phyloP scores from a whole-genome alignment of 37 sponge, comb jelly and placozoan genomes.

The Halisarca cf. caerulea region DNA sequence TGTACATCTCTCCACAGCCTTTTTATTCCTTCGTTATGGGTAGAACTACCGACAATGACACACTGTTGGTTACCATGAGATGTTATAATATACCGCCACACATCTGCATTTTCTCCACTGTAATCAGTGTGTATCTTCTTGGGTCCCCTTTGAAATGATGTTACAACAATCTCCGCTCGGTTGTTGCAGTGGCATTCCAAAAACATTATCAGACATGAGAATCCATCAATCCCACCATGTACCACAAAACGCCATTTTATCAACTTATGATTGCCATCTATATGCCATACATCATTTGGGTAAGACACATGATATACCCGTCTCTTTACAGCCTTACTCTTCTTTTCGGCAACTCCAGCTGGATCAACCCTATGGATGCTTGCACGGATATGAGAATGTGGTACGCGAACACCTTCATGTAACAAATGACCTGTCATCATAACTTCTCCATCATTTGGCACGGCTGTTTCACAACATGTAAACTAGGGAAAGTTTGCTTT shows the following conservation, averaged over 20 bases:
- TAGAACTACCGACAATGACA: conserved; percentile 26
- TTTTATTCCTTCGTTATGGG: conserved; percentile 18
- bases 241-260: conserved; percentile 11
- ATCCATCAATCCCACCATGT: conserved; percentile 26
- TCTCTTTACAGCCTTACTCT: background rate
- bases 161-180: background rate
- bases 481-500: too few relatives aligned
- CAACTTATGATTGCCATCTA: conserved; percentile 28
- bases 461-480: too few relatives aligned
- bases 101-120: conserved; percentile 4
- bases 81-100: conserved; percentile 13
- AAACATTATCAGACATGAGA: conserved; percentile 1
- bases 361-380: conserved; percentile 19
- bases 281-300: conserved; percentile 13
- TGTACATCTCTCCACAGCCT: conserved; percentile 26
- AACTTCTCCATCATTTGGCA: conserved; percentile 47
- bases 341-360: background rate
- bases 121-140: background rate
- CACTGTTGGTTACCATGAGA: background rate
- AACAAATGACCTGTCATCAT: conserved; percentile 13
- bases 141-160: background rate
- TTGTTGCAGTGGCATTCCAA: background rate
- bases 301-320: background rate
- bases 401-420: background rate
- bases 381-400: background rate